Evolutionary conservation across 2,888 invertebrate genomes (phyloP).

Genomic region (Eupithecia tripunctaria): DNA sequence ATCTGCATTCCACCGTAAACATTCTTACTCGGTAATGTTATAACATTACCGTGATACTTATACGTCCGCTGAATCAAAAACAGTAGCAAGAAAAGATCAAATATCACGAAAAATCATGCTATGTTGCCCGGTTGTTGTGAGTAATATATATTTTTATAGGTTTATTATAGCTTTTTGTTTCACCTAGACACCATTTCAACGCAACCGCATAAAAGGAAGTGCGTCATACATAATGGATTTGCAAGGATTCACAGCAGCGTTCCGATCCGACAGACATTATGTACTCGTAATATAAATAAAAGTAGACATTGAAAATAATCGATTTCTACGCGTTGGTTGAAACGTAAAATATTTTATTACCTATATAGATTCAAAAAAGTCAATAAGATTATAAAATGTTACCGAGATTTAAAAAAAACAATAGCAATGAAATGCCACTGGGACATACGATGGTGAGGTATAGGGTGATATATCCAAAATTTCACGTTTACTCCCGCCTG

Average conservation of each 20-base stretch:
- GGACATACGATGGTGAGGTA: not conserved
- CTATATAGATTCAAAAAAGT: not conserved
- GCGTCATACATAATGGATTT: slow-evolving; percentile 35
- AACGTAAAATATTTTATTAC: not conserved
- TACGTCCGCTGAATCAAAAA: not conserved
- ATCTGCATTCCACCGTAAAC: not conserved
- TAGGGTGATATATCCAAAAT: not conserved
- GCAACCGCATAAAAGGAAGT: slow-evolving; percentile 26
- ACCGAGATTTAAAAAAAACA: not conserved
- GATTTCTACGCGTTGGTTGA: not conserved
- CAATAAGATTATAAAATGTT: not conserved
- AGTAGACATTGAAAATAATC: not conserved
- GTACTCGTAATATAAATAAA: not conserved
- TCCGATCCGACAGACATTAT: slow-evolving; percentile 2
- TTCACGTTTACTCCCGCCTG: too few species aligned
- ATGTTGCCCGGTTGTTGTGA: not conserved
- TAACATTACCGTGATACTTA: too few species aligned
- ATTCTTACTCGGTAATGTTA: too few species aligned
- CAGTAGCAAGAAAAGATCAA: not conserved
- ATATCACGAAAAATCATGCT: not conserved
- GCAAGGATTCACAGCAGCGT: slow-evolving; percentile 22
- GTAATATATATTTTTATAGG: not conserved
- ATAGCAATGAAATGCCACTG: not conserved
- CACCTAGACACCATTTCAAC: slow-evolving; percentile 6
- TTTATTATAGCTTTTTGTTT: slow-evolving; percentile 12